Base-by-base conservation (phyloP, 2,797 vertebrate species). In the Austrolebias charrua region DNA sequence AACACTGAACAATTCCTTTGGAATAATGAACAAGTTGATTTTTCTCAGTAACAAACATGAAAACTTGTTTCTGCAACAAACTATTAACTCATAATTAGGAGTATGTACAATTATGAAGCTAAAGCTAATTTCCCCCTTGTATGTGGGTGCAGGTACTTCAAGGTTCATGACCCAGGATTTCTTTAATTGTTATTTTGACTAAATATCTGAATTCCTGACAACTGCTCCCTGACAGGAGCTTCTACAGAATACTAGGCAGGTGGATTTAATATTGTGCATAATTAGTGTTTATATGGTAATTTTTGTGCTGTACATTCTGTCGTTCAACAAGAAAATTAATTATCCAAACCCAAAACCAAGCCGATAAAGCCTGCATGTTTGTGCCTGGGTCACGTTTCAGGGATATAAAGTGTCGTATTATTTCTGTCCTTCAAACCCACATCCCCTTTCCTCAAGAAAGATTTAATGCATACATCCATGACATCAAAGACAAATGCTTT, bases 401-500 rank as follows among this genome's bases (percentile, higher is more conserved):
- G 16, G 13, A 12, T 35, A 16, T 16, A 40, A 53, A 66, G 9
- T 19, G 29, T 1, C 6, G 6, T 19, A 42, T 12, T 19, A 50
- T 66, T 56, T 61, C 55, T n/a, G 31, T 63, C 43, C 38, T 69
- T 56, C 16, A 54, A 69, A 33, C 19, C 10, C 33, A 33, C 60
- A 43, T 24, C 14, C 35, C 31, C 33, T 51, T 5, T 48, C 73
- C 49, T 49, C 3, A 0, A 57, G 46, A 59, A 31, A 54, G 46
- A 53, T 65, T 75, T 24, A 62, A 69, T 19, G 43, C 50, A 42
- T 18, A 38, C 16, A 50, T 61, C 45, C 28, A 11, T 3, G 5
- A 61, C 63, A 66, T 73, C 60, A 76, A 75, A 69, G 62, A 58
- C 45, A 48, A 52, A 63, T 19, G 51, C 42, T 68, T 62, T 61